Evolutionary conservation across 2,888 invertebrate species (phyloP), one percentile per base, ranked within the genome.

Genomic region (Galeruca laticollis): DNA sequence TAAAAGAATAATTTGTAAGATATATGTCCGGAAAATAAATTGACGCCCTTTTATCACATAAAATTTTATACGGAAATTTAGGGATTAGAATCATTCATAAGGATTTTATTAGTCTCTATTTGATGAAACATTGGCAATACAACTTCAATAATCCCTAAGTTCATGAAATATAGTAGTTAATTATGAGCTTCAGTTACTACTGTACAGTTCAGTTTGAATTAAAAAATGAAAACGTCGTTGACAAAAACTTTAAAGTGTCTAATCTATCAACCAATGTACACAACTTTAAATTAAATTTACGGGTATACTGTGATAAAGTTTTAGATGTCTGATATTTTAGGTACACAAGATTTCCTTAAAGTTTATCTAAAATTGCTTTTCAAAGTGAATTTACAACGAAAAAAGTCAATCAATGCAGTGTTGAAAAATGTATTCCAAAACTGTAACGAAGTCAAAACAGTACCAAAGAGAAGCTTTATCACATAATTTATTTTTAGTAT

Each of bases 271-370:
- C n/a, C 43, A 43, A 43, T 43, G 43, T 43, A 43, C n/a, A n/a
- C 18, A 47, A 47, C 47, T 47, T 47, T 47, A 47, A 47, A 47
- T 47, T 47, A 18, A 47, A 47, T 47, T 18, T 18, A 47, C 47
- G 15, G 15, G 9, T 47, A 15, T 47, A 18, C 2, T 47, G 47
- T 43, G 13, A 5, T 13, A 9, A 47, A 18, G 9, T 47, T 9
- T 15, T 47, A 15, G 18, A 47, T 47, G 47, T 18, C 15, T 47
- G 47, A 15, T 47, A 47, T 47, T 47, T 47, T 47, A 18, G 47
- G 47, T 8, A 8, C 47, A 47, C 18, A 47, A 47, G 47, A 15
- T 47, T 47, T 47, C 18, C 43, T 8, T 2, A 9, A 47, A 18
- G 47, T 47, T 47, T 47, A 15, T 18, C 15, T 47, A 18, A 47